Evolutionary conservation across 2,797 vertebrate genomes (phyloP), one percentile per base, ranked within the genome.

Genomic region (Bradypus variegatus): DNA sequence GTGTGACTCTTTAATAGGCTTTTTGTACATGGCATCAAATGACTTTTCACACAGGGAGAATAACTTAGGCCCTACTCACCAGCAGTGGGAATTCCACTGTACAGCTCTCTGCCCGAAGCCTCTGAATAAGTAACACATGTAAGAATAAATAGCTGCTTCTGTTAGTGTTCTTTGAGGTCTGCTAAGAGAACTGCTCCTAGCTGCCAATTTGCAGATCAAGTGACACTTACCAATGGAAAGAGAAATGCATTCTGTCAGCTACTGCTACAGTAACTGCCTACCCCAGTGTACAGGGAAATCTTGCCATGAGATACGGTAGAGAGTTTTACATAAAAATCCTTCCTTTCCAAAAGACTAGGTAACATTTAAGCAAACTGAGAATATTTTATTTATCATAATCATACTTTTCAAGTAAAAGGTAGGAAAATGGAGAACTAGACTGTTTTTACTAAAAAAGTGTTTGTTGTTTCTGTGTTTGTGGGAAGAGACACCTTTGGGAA

Each of bases 361-460:
- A 86, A 83, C 48, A 31, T 91, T 90, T 91, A 76, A 88, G 45
- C 76, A 82, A 90, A 55, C 16, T 69, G 10, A 55, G 23, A 73
- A 31, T 62, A 36, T 84, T 91, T 93, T 67, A 19, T 79, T 75
- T 38, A 25, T 73, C 38, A 69, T 9, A 6, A 60, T 80, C 55
- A 65, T 45, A 65, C n/a, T 58, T 81, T 95, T 87, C 41, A 77
- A 90, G 33, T 38, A 86, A 85, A 87, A 55, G 8, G 14, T 87
- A 23, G 31, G 29, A 60, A 92, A 87, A 50, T 69, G 31, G 27
- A 16, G 41, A 91, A 75, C 38, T 83, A 31, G 25, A 50, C 55
- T 55, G n/a, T 75, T 69, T 92, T 89, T 67, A 67, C 48, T 41
- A 25, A 89, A 14, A 14, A 50, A 81, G 16, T 78, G 86, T 58